These are phyloP conservation scores for Nannobrachium achirus DNA, from an alignment of 2,113 vertebrate species.

Conservation along the genomic window DNA sequence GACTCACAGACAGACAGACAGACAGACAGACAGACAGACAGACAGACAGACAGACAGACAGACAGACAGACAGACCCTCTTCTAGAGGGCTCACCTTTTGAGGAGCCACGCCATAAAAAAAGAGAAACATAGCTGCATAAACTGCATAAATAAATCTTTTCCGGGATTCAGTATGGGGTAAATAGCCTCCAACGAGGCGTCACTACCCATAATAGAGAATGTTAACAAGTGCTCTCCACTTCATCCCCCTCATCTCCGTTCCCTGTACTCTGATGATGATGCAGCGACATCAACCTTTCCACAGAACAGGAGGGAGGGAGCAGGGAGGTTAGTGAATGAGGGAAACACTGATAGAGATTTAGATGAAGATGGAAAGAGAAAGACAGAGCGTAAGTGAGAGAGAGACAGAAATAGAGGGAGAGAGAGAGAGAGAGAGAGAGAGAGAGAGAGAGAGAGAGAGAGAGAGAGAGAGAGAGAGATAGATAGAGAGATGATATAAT, in stretches of 20 bases:
- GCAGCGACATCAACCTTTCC: conserved; percentile 55
- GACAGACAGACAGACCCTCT: neutral
- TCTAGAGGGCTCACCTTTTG: too few species aligned
- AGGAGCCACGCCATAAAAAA: neutral
- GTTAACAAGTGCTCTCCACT: conserved; percentile 53
- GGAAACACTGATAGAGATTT: conserved; percentile 24
- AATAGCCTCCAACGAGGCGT: conserved; percentile 57
- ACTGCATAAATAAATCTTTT: too few species aligned
- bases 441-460: conserved; percentile 3
- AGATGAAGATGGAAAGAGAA: conserved; percentile 28
- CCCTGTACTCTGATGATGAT: conserved; percentile 36
- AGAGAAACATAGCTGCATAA: neutral
- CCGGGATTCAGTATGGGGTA: conserved; percentile 27
- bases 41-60: neutral
- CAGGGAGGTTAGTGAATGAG: neutral
- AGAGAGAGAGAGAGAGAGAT: conserved; percentile 33
- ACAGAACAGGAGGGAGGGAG: conserved; percentile 37
- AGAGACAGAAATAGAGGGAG: conserved; percentile 23
- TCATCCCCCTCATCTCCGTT: conserved; percentile 52
- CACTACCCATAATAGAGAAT: conserved; percentile 42
- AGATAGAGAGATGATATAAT: conserved; percentile 66
- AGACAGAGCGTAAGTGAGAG: conserved; percentile 34
- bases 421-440: conserved; percentile 18
- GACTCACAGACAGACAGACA: conserved; percentile 11
- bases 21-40: conserved; percentile 11